Evolutionary conservation across 2,888 invertebrate genomes (phyloP), one percentile per base, ranked within the genome.

Genomic region (Rotaria sp.): DNA sequence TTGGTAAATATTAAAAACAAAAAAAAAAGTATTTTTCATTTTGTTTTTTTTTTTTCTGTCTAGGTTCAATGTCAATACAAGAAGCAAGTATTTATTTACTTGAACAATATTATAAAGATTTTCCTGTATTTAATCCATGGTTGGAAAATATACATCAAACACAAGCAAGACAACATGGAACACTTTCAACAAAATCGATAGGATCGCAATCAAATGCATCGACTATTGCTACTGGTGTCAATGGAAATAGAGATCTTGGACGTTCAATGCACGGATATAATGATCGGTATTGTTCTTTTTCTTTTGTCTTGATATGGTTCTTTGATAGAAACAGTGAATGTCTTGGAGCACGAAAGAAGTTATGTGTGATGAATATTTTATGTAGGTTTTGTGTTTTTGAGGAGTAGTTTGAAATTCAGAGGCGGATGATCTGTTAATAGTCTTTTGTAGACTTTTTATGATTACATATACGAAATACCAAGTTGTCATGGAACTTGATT

Each of bases 21-120:
- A 57, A 57, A 57, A 57, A 2, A 50, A 2, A 50, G 10, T 13
- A 15, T 15, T 50, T 50, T 50, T 50, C 13, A 3, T 50, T 50
- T 13, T 10, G 18, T 15, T 50, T 50, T 50, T 50, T 67, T 21
- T 74, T 21, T 38, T 35, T 38, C 35, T 21, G 88, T 52, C 95
- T 90, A 30, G 92, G 91, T 84, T 87, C 89, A 74, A 92, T 97
- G 88, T 96, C 96, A 89, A 95, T 98, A 89, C 98, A 98, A 90
- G 92, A 97, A 89, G 96, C 97, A 0, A 97, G 98, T 0, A 95
- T 96, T 18, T 96, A 95, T 94, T 94, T 96, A 10, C 92, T 98
- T 74, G 96, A 97, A 91, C 94, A 94, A 89, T 99, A 99, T 92
- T 97, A 97, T 90, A 88, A 41, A 38, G 85, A 87, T 52, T 87